Base-by-base conservation (phyloP, 1,140 invertebrate species). In the Hesperophylax magnus region DNA sequence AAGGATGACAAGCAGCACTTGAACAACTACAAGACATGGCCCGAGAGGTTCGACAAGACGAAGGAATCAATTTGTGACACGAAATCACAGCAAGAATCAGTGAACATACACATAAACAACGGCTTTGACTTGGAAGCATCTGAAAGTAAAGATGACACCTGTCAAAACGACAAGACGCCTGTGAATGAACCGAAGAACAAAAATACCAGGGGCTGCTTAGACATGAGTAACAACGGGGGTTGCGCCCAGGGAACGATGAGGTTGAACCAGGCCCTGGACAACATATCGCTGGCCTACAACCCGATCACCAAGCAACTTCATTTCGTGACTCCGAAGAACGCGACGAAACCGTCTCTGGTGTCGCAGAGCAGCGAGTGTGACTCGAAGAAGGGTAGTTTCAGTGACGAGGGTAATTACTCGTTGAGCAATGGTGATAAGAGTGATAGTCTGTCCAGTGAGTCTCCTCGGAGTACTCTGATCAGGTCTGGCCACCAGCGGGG, bases 271-370 rank as follows among this genome's bases (percentile, higher is more conserved):
- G 89, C 89, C 18, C 85, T 91, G 79, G 89, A 91, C 82, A 89
- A 88, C 77, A 91, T 91, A 83, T 89, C 89, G 76, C 86, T 91
- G 8, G 89, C 89, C 5, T 91, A 91, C 83, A 91, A 91, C 84
- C 89, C 89, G 5, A 90, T 91, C 65, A 91, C 89, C 18, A 90
- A 90, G 82, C 89, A 91, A 76, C 84, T 91, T 79, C 89, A 90
- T 85, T 91, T 91, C 71, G 88, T 91, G 71, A 90, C 87, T 69
- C 88, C 88, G 47, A 89, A 88, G 84, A 52, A 78, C 58, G 65
- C 60, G 69, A 78, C 20, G 24, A 78, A 79, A 18, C 31, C 31
- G 22, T 20, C 76, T 17, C 58, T 58, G 3, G n/a, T 52, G 4
- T 18, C 54, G 24, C 56, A 15, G 22, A 18, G 24, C 7, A 80